Evolutionary conservation across 2,797 vertebrate genomes (phyloP).

Genomic region (Myotis planiceps): DNA sequence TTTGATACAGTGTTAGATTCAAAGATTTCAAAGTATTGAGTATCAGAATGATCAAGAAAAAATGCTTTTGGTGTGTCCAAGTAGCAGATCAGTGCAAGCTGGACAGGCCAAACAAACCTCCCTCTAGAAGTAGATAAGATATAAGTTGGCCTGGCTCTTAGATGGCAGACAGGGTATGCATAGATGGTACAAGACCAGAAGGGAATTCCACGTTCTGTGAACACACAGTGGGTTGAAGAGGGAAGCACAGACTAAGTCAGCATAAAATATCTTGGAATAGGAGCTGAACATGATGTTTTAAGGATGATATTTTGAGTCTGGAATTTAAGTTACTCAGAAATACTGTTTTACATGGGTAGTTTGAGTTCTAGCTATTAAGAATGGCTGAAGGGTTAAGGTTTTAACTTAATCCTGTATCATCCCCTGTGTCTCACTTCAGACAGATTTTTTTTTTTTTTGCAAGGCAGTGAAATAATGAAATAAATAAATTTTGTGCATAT

Average conservation of each 20-base stretch:
- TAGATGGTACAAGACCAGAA: not conserved
- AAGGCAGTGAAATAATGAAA: not conserved
- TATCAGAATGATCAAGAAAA: not conserved
- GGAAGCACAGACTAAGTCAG: not conserved
- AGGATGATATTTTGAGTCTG: not conserved
- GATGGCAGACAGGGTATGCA: not conserved
- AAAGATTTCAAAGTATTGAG: not conserved
- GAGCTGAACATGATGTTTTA: not conserved
- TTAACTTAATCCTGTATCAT: not conserved
- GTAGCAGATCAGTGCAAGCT: not conserved
- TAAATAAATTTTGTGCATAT: not conserved
- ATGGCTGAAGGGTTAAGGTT: not conserved
- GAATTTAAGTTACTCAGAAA: constrained; percentile 23
- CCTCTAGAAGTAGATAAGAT: not conserved
- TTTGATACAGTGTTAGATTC: not conserved
- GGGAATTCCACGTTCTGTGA: not conserved
- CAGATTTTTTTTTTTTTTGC: not conserved
- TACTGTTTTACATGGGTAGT: not conserved
- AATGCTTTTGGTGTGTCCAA: not conserved
- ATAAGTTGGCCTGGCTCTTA: not conserved
- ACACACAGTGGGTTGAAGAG: not conserved
- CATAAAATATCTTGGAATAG: not conserved
- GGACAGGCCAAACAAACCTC: not conserved
- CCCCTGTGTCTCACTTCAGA: not conserved
- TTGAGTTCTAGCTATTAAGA: not conserved